These are phyloP conservation scores for Sinocyclocheilus grahami DNA, from an alignment of 2,113 vertebrate genomes.

Conservation along the genomic window DNA sequence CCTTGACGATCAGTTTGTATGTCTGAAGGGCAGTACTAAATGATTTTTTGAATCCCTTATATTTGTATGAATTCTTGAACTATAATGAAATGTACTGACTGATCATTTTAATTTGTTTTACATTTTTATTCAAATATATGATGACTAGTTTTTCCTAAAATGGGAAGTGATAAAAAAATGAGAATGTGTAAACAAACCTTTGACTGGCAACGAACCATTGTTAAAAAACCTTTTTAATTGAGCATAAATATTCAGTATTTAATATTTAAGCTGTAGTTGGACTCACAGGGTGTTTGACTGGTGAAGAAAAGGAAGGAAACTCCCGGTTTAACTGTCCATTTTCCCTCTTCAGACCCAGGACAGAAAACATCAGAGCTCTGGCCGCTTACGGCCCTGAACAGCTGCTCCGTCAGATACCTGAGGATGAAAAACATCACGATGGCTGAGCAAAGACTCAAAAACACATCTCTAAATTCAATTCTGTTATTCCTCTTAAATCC, in stretches of 20 bases:
- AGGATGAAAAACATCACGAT: background rate
- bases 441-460: too few relatives aligned
- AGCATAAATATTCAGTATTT: background rate
- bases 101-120: background rate
- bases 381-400: slow-evolving; percentile 70
- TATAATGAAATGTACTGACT: background rate
- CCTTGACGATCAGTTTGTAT: too few relatives aligned
- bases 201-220: background rate
- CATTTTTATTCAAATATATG: background rate
- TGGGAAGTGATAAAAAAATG: background rate
- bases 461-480: too few relatives aligned
- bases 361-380: slow-evolving; percentile 78
- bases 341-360: slow-evolving; percentile 72
- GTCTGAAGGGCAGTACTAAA: too few relatives aligned
- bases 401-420: slow-evolving; percentile 90
- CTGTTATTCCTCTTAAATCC: background rate
- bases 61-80: too few relatives aligned
- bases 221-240: background rate
- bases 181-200: background rate
- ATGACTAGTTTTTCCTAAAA: background rate
- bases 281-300: slow-evolving; percentile 96
- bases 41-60: too few relatives aligned
- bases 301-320: slow-evolving; percentile 88
- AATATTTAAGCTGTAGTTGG: background rate
- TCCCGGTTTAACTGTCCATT: slow-evolving; percentile 81